Evolutionary conservation across 2,888 invertebrate species (phyloP), one percentile per base, ranked within the genome.

Genomic region (Xiphydria camelus): DNA sequence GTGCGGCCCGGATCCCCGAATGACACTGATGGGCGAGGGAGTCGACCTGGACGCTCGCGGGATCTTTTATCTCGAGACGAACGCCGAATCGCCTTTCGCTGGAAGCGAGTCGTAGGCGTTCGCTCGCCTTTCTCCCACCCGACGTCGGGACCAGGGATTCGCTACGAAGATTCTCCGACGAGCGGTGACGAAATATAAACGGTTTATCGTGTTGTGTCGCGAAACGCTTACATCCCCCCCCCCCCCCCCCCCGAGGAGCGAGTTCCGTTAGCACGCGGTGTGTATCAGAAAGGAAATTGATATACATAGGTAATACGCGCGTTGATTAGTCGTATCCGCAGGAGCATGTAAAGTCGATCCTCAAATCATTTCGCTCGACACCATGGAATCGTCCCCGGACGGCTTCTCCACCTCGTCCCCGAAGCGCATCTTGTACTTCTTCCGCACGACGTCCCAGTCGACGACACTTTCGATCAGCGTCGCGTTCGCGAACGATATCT

Each of bases 1-100:
- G 15, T 67, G 67, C 40, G n/a, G n/a, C n/a, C 51, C 57, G 35
- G 65, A 66, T 53, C 65, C 66, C 2, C 0, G 82, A 83, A 48
- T 62, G 5, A 61, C 60, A 10, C 18, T 66, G 4, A 69, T 69
- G 69, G 69, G 69, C 26, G 64, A 69, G 44, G 62, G 66, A 1
- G 52, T 69, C 0, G 59, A 66, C 9, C 47, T 54, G 3, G 59
- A 61, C 12, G 73, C 80, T 1, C 68, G 74, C 4, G 88, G 88
- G 3, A 77, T 80, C 39, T 86, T 80, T 62, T 87, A 81, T 61
- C 76, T 88, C 1, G 73, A 77, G 49, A 88, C 88, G 0, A 80
- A 79, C 41, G 69, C 78, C 9, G 75, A 78, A 45, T 70, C 81
- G 4, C 81, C 79, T 18, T 87, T 78, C 61, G 84, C 83, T 2